Conservation (phyloP, 2,888 invertebrate species). For the Tenthredo livida region DNA sequence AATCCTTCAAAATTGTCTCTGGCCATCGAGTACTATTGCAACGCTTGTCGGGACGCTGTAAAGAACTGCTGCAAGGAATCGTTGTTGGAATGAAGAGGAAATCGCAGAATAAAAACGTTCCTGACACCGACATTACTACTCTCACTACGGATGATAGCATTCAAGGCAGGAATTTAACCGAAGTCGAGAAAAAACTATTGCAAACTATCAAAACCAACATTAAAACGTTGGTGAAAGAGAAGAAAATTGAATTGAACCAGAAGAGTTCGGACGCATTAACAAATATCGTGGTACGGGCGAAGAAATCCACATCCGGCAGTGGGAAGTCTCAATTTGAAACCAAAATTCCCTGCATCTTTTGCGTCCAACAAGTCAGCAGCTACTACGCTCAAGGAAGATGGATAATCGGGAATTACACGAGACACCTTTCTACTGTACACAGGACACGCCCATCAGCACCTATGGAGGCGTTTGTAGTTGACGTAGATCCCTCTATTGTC, state of each 20-base stretch:
- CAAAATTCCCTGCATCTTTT: slow-evolving; percentile 20
- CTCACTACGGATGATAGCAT: neutral
- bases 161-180: neutral
- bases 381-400: slow-evolving; percentile 18
- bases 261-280: slow-evolving; percentile 6
- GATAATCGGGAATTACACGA: slow-evolving; percentile 21
- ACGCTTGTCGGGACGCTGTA: slow-evolving; percentile 14
- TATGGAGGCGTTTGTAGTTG: neutral
- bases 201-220: neutral
- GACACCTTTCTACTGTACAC: slow-evolving; percentile 20
- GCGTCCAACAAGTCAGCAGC: slow-evolving; percentile 16
- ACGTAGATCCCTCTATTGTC: slow-evolving; percentile 20
- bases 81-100: slow-evolving; percentile 3
- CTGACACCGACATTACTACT: slow-evolving; percentile 3
- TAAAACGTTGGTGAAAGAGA: slow-evolving; percentile 7
- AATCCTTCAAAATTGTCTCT: slow-evolving; percentile 16
- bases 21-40: neutral
- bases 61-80: neutral
- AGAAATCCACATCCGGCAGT: slow-evolving; percentile 17
- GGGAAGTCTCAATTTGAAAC: slow-evolving; percentile 23
- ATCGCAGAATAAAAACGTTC: neutral
- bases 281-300: slow-evolving; percentile 10
- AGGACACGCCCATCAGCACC: neutral
- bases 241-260: slow-evolving; percentile 1
- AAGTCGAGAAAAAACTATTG: neutral